Evolutionary conservation across 1,140 invertebrate species (phyloP).

Genomic region (Camponotus pennsylvanicus): DNA sequence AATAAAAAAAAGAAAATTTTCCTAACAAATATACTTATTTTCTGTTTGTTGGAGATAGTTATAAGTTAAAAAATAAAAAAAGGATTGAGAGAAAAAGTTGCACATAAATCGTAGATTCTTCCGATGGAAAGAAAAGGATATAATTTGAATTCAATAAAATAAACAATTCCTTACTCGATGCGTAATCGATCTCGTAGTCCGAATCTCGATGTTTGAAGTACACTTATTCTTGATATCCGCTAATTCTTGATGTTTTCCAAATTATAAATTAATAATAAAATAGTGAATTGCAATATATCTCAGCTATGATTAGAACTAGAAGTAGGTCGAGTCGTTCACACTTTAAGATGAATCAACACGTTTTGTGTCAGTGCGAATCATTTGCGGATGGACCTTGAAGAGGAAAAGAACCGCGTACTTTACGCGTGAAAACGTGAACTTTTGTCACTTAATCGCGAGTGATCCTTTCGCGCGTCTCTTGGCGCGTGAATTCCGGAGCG

Average conservation of each 20-base stretch:
- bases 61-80: too few species aligned
- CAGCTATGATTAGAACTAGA: neutral
- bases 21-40: neutral
- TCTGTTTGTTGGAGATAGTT: neutral
- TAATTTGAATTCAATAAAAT: neutral
- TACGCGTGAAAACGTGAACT: neutral
- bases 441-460: neutral
- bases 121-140: neutral
- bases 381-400: neutral
- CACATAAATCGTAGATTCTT: neutral
- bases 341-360: neutral
- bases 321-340: too few species aligned
- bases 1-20: neutral
- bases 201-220: neutral
- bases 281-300: neutral
- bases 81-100: constrained; percentile 5
- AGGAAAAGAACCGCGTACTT: neutral
- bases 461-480: neutral
- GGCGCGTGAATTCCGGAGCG: neutral
- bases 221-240: neutral
- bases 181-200: neutral
- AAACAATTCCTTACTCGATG: neutral
- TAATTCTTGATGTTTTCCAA: neutral
- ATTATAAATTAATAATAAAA: neutral
- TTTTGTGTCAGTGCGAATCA: too few species aligned